Evolutionary conservation across 2,113 vertebrate genomes (phyloP).

Genomic region (Nannospalax galili): DNA sequence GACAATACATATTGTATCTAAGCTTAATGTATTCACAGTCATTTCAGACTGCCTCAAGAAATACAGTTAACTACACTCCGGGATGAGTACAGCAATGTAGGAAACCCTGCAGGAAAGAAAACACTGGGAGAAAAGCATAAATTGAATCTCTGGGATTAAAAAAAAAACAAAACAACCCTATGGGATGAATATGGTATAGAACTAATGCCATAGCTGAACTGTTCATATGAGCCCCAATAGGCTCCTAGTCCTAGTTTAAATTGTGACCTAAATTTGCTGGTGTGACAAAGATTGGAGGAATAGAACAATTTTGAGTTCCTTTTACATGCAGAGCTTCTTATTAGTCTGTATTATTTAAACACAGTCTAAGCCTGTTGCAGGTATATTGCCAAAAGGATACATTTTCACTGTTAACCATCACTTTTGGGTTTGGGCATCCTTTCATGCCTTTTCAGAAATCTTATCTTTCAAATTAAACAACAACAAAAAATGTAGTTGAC

Average conservation of each 20-base stretch:
- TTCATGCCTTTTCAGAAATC: slow-evolving; percentile 45
- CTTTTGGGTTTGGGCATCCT: background rate
- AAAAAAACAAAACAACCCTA: too few species aligned
- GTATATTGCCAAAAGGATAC: background rate
- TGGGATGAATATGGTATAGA: background rate
- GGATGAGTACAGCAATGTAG: background rate
- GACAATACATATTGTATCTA: background rate
- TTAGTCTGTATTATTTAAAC: background rate
- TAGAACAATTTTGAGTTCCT: background rate
- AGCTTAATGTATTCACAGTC: background rate
- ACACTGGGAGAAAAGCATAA: background rate
- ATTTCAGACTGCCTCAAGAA: background rate
- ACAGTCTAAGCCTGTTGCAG: background rate
- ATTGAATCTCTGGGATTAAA: background rate
- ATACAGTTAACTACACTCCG: background rate
- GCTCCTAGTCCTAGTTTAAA: background rate
- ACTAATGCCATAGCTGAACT: background rate
- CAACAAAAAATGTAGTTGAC: background rate
- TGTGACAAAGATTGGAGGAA: background rate
- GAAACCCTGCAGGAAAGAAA: slow-evolving; percentile 19
- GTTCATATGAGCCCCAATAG: background rate
- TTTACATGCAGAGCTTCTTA: background rate
- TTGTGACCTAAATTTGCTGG: background rate
- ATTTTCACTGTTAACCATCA: background rate
- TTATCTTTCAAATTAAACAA: slow-evolving; percentile 44